Percentiles rank a stretch among this genome's conserved stretches.
These are phyloP conservation scores for Cantharis nigra DNA, from an alignment of 2,888 invertebrate genomes.

Conservation along the genomic window DNA sequence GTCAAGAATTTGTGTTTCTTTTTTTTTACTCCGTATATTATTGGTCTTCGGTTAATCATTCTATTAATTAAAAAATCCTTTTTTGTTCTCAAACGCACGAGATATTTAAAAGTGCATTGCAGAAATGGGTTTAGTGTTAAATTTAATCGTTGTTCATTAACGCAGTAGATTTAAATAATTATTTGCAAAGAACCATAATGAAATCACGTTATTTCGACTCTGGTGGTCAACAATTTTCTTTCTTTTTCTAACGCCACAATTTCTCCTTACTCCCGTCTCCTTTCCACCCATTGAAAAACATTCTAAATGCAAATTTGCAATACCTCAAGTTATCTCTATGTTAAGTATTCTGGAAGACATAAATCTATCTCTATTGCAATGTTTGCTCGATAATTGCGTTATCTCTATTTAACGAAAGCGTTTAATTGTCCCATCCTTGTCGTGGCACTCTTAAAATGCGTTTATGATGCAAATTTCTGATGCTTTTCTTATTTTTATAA, in stretches of 20 bases:
- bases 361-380: slow-evolving; percentile 29
- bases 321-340: slow-evolving; percentile 32
- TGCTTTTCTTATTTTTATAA: slow-evolving; percentile 18
- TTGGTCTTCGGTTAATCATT: not conserved
- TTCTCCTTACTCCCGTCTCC: not conserved
- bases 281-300: slow-evolving; percentile 24
- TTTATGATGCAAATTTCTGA: slow-evolving; percentile 33
- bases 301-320: slow-evolving; percentile 31
- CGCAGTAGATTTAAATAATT: slow-evolving; percentile 39
- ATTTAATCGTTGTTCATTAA: slow-evolving; percentile 33
- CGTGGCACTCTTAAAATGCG: slow-evolving; percentile 19
- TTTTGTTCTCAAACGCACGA: not conserved
- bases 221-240: slow-evolving; percentile 28
- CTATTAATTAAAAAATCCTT: not conserved
- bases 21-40: not conserved
- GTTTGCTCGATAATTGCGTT: slow-evolving; percentile 12
- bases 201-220: slow-evolving; percentile 38
- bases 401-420: slow-evolving; percentile 13
- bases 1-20: slow-evolving; percentile 12
- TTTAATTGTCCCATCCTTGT: slow-evolving; percentile 26
- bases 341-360: slow-evolving; percentile 22
- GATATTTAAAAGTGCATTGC: slow-evolving; percentile 4
- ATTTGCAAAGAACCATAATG: slow-evolving; percentile 39
- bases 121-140: slow-evolving; percentile 17
- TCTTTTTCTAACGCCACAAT: not conserved